These are phyloP conservation scores for Tauraco erythrolophus DNA, from an alignment of 2,113 vertebrate species.

Conservation along the genomic window DNA sequence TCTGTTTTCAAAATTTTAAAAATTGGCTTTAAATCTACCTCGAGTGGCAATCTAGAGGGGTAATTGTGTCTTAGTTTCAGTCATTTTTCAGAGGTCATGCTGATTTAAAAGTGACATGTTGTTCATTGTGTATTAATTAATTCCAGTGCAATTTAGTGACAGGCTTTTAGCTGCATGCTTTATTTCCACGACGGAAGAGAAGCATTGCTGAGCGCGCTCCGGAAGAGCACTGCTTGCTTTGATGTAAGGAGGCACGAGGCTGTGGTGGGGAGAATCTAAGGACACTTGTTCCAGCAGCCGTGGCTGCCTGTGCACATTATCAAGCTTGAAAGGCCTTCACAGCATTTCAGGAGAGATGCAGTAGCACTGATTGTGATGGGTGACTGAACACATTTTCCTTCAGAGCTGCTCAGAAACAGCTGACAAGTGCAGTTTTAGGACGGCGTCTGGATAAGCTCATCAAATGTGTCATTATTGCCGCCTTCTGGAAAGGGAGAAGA, in stretches of 20 bases:
- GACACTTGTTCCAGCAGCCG: neutral
- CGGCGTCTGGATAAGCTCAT: neutral
- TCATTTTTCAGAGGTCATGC: neutral
- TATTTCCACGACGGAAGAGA: neutral
- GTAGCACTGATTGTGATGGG: neutral
- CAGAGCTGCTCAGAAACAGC: neutral
- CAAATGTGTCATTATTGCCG: conserved; percentile 73
- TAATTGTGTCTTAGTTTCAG: neutral
- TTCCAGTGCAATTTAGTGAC: neutral
- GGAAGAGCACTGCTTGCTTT: neutral
- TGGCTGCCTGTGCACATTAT: neutral
- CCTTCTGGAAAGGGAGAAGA: conserved; percentile 70
- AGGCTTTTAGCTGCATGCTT: neutral
- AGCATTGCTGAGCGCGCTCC: neutral
- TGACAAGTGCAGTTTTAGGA: neutral
- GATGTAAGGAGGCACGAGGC: neutral
- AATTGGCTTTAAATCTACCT: neutral
- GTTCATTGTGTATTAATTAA: neutral
- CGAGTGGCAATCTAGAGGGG: neutral
- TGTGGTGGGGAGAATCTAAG: neutral
- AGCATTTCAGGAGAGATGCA: neutral
- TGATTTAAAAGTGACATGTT: neutral
- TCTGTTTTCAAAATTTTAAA: neutral
- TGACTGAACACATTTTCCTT: conserved; percentile 31
- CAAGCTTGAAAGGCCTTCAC: neutral